phyloP scores from a whole-genome alignment of 2,888 invertebrate species.

The Halocaridina rubra region DNA sequence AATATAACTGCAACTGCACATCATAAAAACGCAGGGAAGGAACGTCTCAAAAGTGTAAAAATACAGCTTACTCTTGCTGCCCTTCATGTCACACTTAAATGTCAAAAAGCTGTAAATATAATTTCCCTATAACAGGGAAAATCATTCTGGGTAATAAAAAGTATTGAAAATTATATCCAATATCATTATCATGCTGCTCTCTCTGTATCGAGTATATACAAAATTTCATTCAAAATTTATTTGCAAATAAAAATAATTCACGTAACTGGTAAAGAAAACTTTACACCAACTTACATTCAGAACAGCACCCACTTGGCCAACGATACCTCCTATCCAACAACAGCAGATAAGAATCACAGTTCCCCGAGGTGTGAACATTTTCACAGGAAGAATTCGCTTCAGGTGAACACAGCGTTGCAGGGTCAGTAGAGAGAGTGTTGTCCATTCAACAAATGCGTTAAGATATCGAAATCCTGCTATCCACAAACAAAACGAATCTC shows the following conservation, averaged over 20 bases:
- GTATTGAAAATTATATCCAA: too few relatives aligned
- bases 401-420: slow-evolving; percentile 40
- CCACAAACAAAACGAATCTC: slow-evolving; percentile 18
- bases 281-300: neutral
- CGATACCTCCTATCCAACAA: slow-evolving; percentile 35
- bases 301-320: slow-evolving; percentile 23
- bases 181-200: too few relatives aligned
- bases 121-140: too few relatives aligned
- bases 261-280: too few relatives aligned
- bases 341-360: slow-evolving; percentile 20
- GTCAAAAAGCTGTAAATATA: too few relatives aligned
- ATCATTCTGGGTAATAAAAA: too few relatives aligned
- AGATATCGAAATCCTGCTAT: slow-evolving; percentile 40
- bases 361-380: slow-evolving; percentile 17
- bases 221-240: neutral
- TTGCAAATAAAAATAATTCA: neutral
- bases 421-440: slow-evolving; percentile 32
- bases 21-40: too few relatives aligned
- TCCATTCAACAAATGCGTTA: slow-evolving; percentile 48
- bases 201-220: too few relatives aligned
- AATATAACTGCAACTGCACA: too few relatives aligned
- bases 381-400: slow-evolving; percentile 1
- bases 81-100: too few relatives aligned
- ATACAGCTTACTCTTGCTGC: too few relatives aligned
- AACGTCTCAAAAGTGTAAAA: too few relatives aligned